phyloP scores from a whole-genome alignment of 2,888 invertebrate genomes.

The Priapulus caudatus region DNA sequence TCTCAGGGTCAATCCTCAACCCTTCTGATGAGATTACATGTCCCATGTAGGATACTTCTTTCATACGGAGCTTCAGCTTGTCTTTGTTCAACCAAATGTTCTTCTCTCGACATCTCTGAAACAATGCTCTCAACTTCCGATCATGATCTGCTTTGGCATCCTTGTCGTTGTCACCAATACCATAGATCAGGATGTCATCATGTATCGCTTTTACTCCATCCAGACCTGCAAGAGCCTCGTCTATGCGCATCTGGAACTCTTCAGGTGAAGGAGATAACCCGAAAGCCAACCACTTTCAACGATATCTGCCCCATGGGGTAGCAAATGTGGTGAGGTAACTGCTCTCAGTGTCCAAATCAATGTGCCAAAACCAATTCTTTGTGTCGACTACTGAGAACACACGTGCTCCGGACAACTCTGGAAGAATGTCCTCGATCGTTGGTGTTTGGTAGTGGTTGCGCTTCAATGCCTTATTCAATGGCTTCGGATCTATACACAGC shows the following conservation, averaged over 20 bases:
- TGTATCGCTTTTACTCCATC: constrained; percentile 14
- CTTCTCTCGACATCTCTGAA: constrained; percentile 13
- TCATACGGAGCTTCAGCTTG: constrained; percentile 12
- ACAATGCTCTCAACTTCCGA: constrained; percentile 9
- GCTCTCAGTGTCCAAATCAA: constrained; percentile 17
- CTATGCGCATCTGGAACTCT: neutral
- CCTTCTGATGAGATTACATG: no score
- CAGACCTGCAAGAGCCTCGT: constrained; percentile 10
- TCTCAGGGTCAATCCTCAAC: no score
- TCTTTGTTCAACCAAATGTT: constrained; percentile 14
- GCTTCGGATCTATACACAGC: no score
- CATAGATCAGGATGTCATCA: constrained; percentile 17
- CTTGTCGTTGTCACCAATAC: constrained; percentile 15
- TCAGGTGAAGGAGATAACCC: neutral
- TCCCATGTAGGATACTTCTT: constrained; percentile 15
- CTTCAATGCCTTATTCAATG: no score
- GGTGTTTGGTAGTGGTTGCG: no score
- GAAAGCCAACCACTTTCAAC: neutral
- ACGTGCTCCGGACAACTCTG: no score
- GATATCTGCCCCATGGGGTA: no score
- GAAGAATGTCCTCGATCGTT: no score
- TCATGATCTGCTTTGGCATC: constrained; percentile 15
- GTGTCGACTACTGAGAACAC: no score
- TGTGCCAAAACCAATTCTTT: no score
- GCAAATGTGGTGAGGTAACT: constrained; percentile 17